Conservation (phyloP, 2,888 invertebrate species). For the Odiellus spinosus region DNA sequence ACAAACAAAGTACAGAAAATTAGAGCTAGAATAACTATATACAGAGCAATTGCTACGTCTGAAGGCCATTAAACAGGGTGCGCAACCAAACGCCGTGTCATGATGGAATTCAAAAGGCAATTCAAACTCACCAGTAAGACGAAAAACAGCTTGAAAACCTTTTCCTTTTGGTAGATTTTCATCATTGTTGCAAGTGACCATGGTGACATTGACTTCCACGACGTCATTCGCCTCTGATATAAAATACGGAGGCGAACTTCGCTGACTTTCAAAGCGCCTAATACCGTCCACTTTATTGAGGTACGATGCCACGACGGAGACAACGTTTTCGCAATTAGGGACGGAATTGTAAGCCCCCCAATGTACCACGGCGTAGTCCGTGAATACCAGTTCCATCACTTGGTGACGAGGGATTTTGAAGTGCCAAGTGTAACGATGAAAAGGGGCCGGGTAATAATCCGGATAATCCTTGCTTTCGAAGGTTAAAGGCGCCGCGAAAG, state of each 20-base stretch:
- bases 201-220: constrained; percentile 15
- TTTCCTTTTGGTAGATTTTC: constrained; percentile 9
- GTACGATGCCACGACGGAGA: constrained; percentile 14
- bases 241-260: constrained; percentile 21
- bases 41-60: no score
- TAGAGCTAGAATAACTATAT: no score
- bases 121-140: constrained; percentile 19
- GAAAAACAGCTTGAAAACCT: constrained; percentile 21
- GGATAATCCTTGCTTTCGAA: constrained; percentile 20
- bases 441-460: constrained; percentile 20
- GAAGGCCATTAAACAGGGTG: no score
- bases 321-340: constrained; percentile 19
- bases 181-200: constrained; percentile 22
- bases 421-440: constrained; percentile 21
- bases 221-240: constrained; percentile 21
- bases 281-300: constrained; percentile 12
- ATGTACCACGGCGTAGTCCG: constrained; percentile 22
- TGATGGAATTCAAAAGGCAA: no score
- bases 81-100: no score
- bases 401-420: constrained; percentile 18
- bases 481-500: constrained; percentile 17
- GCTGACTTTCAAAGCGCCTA: constrained; percentile 13
- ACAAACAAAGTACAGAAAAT: constrained; percentile 1
- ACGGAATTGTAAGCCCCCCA: constrained; percentile 22
- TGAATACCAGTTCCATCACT: constrained; percentile 22